These are phyloP conservation scores for Hyles vespertilio DNA, from an alignment of 1,140 invertebrate genomes.

Conservation along the genomic window DNA sequence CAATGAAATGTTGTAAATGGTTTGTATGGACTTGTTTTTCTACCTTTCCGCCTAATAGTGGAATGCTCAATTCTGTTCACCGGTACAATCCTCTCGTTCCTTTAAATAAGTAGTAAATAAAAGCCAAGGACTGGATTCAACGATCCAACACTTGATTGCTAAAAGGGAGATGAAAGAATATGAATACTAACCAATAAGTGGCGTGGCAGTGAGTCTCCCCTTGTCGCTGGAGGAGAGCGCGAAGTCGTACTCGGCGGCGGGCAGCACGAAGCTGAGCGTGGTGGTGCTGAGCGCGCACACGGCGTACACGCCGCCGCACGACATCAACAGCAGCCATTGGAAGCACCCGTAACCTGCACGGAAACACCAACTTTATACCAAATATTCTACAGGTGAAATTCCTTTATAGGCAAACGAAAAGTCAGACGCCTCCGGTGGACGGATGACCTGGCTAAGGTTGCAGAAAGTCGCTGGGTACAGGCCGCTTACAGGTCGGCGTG, in stretches of 20 bases:
- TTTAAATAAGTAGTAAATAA: neutral
- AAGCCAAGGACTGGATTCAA: neutral
- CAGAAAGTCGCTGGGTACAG: too few species aligned
- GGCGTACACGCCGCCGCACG: slow-evolving; percentile 82
- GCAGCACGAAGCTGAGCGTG: slow-evolving; percentile 79
- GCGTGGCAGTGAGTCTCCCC: slow-evolving; percentile 76
- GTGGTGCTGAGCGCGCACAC: slow-evolving; percentile 81
- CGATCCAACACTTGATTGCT: neutral
- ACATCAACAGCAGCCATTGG: slow-evolving; percentile 77
- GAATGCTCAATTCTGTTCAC: too few species aligned
- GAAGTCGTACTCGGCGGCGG: slow-evolving; percentile 77
- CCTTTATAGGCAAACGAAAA: too few species aligned
- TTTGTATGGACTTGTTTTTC: too few species aligned
- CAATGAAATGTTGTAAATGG: too few species aligned
- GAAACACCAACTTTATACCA: neutral
- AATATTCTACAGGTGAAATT: too few species aligned
- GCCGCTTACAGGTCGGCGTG: too few species aligned
- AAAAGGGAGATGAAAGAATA: neutral
- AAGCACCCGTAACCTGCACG: slow-evolving; percentile 80
- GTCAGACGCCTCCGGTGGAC: too few species aligned
- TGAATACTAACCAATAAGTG: slow-evolving; percentile 73
- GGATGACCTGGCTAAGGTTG: too few species aligned
- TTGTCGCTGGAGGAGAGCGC: slow-evolving; percentile 75
- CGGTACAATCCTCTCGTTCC: too few species aligned
- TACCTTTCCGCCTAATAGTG: too few species aligned